These are phyloP conservation scores for Parnassius smintheus DNA, from an alignment of 2,888 invertebrate genomes.

Conservation along the genomic window DNA sequence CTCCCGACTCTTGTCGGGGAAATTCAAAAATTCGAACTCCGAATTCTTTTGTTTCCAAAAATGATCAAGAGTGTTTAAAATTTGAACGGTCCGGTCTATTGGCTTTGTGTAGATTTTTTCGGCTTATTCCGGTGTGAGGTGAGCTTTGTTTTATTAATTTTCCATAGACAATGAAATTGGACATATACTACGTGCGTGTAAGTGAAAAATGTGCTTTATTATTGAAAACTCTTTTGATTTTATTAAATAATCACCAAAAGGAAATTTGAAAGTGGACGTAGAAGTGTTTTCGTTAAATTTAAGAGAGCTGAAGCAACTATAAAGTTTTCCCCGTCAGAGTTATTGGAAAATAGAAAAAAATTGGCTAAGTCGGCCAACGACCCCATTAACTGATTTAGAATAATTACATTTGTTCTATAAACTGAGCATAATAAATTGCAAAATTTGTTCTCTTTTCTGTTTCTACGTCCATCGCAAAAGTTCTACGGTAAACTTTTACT, in stretches of 20 bases:
- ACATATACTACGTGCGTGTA: constrained; percentile 7
- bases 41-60: constrained; percentile 40
- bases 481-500: constrained; percentile 1
- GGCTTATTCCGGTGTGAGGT: constrained; percentile 21
- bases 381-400: constrained; percentile 22
- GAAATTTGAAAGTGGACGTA: neutral
- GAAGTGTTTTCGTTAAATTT: constrained; percentile 7
- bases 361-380: constrained; percentile 22
- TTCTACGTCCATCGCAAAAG: constrained; percentile 6
- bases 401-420: constrained; percentile 20
- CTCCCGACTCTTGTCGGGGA: constrained; percentile 40
- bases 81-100: constrained; percentile 14
- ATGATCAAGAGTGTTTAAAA: constrained; percentile 35
- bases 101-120: constrained; percentile 26
- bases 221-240: neutral
- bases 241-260: neutral
- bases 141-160: constrained; percentile 17
- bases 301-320: constrained; percentile 3
- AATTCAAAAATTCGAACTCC: constrained; percentile 36
- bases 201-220: constrained; percentile 7
- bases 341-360: constrained; percentile 26
- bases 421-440: constrained; percentile 16
- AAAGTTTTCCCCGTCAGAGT: constrained; percentile 14
- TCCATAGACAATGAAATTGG: constrained; percentile 1
- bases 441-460: constrained; percentile 17